Base-by-base conservation (phyloP, 1,140 invertebrate genomes). In the Ptiloglossa arizonensis region DNA sequence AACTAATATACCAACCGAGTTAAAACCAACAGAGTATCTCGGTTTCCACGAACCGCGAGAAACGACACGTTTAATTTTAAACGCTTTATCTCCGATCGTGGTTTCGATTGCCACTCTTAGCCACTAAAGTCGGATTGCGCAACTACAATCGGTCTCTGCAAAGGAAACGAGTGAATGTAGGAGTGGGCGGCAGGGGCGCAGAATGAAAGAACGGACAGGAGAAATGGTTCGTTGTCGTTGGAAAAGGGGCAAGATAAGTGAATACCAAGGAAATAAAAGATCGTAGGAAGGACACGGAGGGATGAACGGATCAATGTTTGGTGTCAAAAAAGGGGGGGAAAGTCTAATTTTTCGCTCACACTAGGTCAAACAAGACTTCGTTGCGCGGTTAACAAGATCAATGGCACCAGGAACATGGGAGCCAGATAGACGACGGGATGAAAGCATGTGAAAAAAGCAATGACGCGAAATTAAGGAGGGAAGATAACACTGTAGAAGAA, bases 161-260 rank as follows among this genome's bases (percentile, higher is more conserved):
- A 60, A 24, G n/a, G 54, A 19, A 24, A 15, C 1, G 19, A 27
- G 8, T 22, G 19, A 38, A 19, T n/a, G 32, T 22, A 5, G 1
- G 1, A 2, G 57, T 1, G 9, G 1, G 29, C 2, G 29, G 17
- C 35, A 38, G 22, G 9, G 50, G 0, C 13, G 9, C 8, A 11
- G 41, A 13, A 13, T 13, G 41, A 41, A 41, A 41, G 41, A 41
- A 13, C 24, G 32, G 8, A 5, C 2, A 6, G 2, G 64, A 38
- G 35, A 48, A 72, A 35, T 35, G 9, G 57, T 9, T 5, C 2
- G 27, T 71, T 71, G 54, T 32, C 54, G 27, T 1, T n/a, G 41
- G 41, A 5, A 72, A 72, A 35, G 44, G 35, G 22, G 17, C 17
- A 9, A 50, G 57, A 63, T 50, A 52, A 72, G 70, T 32, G 70